Evolutionary conservation across 2,797 vertebrate species (phyloP).

Genomic region (Pseudocheirus occidentalis): DNA sequence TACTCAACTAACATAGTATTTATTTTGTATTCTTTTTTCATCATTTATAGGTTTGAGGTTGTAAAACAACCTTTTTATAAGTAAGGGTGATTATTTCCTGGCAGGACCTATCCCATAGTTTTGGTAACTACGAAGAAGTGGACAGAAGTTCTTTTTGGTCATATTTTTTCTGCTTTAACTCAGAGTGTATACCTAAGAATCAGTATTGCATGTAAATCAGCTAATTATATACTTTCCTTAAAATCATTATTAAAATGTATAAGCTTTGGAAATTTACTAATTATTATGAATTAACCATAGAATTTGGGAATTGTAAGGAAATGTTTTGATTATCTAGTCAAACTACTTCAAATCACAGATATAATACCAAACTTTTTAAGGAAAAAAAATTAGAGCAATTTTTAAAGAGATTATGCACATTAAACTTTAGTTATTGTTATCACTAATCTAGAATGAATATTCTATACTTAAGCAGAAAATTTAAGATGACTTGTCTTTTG

Average conservation of each 20-base stretch:
- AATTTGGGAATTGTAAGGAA: not conserved
- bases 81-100: not conserved
- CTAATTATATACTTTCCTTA: not conserved
- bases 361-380: not conserved
- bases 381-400: not conserved
- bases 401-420: not conserved
- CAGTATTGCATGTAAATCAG: not conserved
- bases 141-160: not conserved
- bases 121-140: not conserved
- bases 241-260: not conserved
- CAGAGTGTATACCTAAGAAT: not conserved
- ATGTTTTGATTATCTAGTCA: not conserved
- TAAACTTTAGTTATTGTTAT: not conserved
- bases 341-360: not conserved
- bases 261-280: not conserved
- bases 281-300: not conserved
- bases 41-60: not conserved
- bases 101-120: not conserved
- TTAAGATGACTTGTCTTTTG: not conserved
- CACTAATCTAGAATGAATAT: no score
- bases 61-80: not conserved
- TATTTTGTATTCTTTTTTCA: not conserved
- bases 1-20: not conserved
- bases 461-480: not conserved
- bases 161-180: not conserved